These are phyloP conservation scores for Gari tellinella DNA, from an alignment of 2,888 invertebrate genomes.

Conservation along the genomic window DNA sequence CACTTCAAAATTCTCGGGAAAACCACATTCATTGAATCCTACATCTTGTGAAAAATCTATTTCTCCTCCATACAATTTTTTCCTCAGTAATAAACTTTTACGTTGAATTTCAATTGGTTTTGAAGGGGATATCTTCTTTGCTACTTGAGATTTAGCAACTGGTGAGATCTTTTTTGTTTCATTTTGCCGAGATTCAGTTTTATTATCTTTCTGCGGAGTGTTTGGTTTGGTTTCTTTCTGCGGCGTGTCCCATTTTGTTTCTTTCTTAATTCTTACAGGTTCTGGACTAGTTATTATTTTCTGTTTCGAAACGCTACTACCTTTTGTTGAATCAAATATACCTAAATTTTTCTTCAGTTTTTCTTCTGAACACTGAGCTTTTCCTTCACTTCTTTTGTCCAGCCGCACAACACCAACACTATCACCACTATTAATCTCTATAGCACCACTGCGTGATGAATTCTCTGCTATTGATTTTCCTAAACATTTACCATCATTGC, in stretches of 20 bases:
- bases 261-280: too few relatives aligned
- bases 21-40: conserved; percentile 50
- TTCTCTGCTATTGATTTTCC: conserved; percentile 3
- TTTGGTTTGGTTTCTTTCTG: background rate
- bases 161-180: conserved; percentile 29
- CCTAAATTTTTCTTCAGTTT: conserved; percentile 15
- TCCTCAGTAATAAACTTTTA: conserved; percentile 41
- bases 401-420: conserved; percentile 27
- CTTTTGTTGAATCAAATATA: too few relatives aligned
- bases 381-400: conserved; percentile 5
- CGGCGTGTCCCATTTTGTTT: conserved; percentile 17
- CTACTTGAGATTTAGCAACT: conserved; percentile 40
- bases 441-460: conserved; percentile 20
- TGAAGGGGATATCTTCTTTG: conserved; percentile 31
- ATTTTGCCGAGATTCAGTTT: conserved; percentile 1
- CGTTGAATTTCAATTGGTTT: conserved; percentile 52
- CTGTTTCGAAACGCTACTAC: too few relatives aligned
- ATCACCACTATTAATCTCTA: conserved; percentile 10
- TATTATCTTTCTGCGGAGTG: conserved; percentile 31
- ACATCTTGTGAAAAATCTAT: conserved; percentile 55
- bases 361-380: conserved; percentile 30
- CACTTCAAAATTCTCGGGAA: conserved; percentile 55
- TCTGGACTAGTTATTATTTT: too few relatives aligned
- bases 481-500: background rate
- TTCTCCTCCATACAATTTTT: conserved; percentile 54